Evolutionary conservation across 2,888 invertebrate species (phyloP), one percentile per base, ranked within the genome.

Genomic region (Mylabris sibirica): DNA sequence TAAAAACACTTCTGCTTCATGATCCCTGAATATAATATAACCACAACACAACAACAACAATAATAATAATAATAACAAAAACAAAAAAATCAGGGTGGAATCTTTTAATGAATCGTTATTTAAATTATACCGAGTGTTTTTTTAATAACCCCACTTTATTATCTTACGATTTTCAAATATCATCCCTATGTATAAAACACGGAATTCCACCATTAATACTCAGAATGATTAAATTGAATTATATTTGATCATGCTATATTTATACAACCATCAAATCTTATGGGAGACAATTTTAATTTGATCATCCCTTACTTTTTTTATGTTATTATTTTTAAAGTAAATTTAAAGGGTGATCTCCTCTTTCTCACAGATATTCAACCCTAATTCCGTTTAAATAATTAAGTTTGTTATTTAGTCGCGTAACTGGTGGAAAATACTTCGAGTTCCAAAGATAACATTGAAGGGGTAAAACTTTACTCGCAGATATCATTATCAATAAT

Each of bases 1-100:
- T 72, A 71, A 66, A 66, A 67, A 69, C 60, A 70, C 63, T 67
- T 65, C 20, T 68, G 63, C 20, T 49, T 20, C 20, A 49, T 20
- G 49, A 49, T 49, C 20, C 49, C 49, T n/a, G 6, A 44, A n/a
- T n/a, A n/a, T n/a, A n/a, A n/a, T n/a, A n/a, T 44, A 44, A 44
- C 49, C 4, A 49, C 20, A 8, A 20, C 11, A 20, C 2, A 9
- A n/a, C n/a, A n/a, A n/a, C n/a, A n/a, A n/a, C n/a, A n/a, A n/a
- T n/a, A n/a, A n/a, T n/a, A n/a, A n/a, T n/a, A n/a, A n/a, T n/a
- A n/a, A n/a, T n/a, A n/a, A n/a, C n/a, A n/a, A n/a, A n/a, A 11
- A 20, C 6, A 20, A 49, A 20, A 49, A 49, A 57, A 57, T 24
- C 17, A 49, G 49, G 49, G 49, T 49, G 49, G 49, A 49, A 49